Conservation (phyloP, 2,888 invertebrate genomes). For the Hypercompe scribonia region DNA sequence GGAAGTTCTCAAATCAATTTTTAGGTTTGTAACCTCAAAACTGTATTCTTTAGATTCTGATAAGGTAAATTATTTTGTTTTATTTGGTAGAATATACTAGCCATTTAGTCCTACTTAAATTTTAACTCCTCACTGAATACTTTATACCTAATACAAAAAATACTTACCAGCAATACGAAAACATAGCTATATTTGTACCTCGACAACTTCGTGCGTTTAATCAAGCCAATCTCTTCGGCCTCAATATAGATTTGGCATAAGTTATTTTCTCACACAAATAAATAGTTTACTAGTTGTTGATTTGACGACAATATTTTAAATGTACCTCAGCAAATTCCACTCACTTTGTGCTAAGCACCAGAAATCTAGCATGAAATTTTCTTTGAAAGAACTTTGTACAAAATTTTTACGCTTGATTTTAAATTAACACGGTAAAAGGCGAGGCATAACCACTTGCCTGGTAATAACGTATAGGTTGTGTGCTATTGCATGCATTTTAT, state of each 20-base stretch:
- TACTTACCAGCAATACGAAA: too few species aligned
- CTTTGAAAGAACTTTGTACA: slow-evolving; percentile 11
- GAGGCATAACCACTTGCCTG: slow-evolving; percentile 21
- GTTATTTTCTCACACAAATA: neutral
- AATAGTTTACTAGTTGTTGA: neutral
- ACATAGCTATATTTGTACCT: too few species aligned
- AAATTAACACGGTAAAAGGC: slow-evolving; percentile 39
- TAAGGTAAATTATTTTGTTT: too few species aligned
- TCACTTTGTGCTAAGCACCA: neutral
- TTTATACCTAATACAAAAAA: too few species aligned
- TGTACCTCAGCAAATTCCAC: neutral
- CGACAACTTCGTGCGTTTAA: too few species aligned
- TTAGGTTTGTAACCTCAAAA: too few species aligned
- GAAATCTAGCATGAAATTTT: slow-evolving; percentile 8
- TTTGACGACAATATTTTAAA: neutral
- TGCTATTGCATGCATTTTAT: slow-evolving; percentile 41
- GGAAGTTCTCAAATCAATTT: too few species aligned
- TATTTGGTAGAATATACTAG: too few species aligned
- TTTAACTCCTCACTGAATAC: too few species aligned
- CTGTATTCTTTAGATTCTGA: too few species aligned
- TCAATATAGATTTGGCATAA: neutral
- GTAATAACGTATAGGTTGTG: slow-evolving; percentile 36
- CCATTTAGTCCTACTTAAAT: too few species aligned
- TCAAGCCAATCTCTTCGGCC: too few species aligned
- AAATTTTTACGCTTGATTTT: slow-evolving; percentile 26